Conservation (phyloP, 2,797 vertebrate species). For the Cephalopachus bancanus region DNA sequence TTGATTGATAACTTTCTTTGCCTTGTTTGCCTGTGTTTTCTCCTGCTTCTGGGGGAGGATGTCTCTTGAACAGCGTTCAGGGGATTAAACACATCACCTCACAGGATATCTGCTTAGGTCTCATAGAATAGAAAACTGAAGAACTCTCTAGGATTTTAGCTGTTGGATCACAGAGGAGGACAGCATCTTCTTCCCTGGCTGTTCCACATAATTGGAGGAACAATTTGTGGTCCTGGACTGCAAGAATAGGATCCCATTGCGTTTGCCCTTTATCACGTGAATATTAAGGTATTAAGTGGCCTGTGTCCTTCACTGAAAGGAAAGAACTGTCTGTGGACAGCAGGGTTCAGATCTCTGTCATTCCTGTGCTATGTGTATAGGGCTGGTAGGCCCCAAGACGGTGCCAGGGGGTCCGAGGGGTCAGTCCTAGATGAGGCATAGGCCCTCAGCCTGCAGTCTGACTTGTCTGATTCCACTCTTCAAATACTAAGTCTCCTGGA, state of each 20-base stretch:
- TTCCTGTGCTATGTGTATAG: not conserved
- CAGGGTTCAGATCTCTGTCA: not conserved
- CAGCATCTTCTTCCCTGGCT: not conserved
- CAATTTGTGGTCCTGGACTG: not conserved
- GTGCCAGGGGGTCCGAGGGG: not conserved
- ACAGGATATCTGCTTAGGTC: not conserved
- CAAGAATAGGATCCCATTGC: not conserved
- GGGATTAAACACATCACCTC: not conserved
- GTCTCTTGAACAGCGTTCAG: not conserved
- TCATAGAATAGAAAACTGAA: not conserved
- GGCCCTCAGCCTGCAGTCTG: not conserved
- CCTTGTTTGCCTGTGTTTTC: slow-evolving; percentile 41
- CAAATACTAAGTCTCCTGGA: not conserved
- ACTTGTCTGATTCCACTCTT: not conserved
- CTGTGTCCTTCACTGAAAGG: not conserved
- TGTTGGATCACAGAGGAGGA: not conserved
- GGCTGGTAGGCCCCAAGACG: not conserved
- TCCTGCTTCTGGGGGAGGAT: not conserved
- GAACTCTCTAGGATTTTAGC: not conserved
- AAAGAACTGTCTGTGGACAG: not conserved
- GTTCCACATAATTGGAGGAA: not conserved
- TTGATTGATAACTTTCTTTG: slow-evolving; percentile 47
- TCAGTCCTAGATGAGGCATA: not conserved
- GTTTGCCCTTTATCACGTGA: not conserved
- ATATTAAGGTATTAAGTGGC: not conserved